phyloP scores from a whole-genome alignment of 2,113 vertebrate species.

The Terrapene triunguis region DNA sequence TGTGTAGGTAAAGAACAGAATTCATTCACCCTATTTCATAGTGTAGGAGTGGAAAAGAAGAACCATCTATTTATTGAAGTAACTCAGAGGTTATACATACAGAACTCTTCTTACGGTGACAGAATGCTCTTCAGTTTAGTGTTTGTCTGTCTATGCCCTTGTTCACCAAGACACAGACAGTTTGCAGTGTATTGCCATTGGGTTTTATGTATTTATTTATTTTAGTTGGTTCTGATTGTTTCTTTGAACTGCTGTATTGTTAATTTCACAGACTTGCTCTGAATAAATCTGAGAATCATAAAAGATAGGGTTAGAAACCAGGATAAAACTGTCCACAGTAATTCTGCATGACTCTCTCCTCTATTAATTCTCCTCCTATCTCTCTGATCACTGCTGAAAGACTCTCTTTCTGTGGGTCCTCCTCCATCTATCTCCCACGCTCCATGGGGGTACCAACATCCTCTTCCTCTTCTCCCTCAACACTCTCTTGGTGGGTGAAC shows the following conservation, averaged over 20 bases:
- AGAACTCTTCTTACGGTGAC: background rate
- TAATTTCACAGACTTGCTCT: background rate
- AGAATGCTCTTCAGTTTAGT: background rate
- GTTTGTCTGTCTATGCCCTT: background rate
- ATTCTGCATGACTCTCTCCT: background rate
- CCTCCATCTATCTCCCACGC: background rate
- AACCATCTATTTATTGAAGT: background rate
- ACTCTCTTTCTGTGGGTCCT: background rate
- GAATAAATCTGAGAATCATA: background rate
- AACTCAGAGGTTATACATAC: background rate
- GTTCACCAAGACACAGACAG: background rate
- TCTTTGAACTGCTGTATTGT: background rate
- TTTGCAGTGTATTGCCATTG: background rate
- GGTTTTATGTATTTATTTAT: background rate
- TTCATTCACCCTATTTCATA: slow-evolving; percentile 4
- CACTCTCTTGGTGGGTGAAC: background rate
- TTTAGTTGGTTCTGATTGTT: background rate
- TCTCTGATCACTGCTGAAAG: background rate
- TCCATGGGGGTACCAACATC: fast-evolving
- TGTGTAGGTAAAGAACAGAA: slow-evolving; percentile 46
- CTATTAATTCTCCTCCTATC: background rate
- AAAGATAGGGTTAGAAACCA: background rate
- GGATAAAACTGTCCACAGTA: background rate
- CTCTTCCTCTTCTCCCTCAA: background rate
- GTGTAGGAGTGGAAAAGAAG: background rate